phyloP scores from a whole-genome alignment of 2,113 vertebrate species.

The Engraulis encrasicolus region DNA sequence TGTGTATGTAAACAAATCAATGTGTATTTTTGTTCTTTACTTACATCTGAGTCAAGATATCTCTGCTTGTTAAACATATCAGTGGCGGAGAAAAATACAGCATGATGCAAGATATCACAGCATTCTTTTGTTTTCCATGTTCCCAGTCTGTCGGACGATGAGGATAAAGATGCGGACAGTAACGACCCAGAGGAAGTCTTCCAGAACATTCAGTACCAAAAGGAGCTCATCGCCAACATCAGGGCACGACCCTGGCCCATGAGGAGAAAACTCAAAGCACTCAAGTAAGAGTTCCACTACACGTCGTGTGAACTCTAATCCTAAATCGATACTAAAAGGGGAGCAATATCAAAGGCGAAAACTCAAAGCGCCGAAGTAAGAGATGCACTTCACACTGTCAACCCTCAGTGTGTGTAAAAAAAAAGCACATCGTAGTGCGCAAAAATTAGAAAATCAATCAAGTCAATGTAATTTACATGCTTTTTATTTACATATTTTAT shows the following conservation, averaged over 20 bases:
- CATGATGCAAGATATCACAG: neutral
- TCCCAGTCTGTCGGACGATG: slow-evolving; percentile 86
- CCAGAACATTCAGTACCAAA: slow-evolving; percentile 97
- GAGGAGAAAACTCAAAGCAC: slow-evolving; percentile 88
- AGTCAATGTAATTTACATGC: neutral
- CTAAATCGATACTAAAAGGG: no score
- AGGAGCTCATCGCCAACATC: slow-evolving; percentile 93
- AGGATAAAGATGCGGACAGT: slow-evolving; percentile 82
- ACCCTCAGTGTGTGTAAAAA: neutral
- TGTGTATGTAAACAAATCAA: neutral
- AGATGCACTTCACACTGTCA: neutral
- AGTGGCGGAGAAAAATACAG: neutral
- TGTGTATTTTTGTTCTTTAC: neutral
- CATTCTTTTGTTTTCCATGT: neutral
- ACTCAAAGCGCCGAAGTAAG: slow-evolving; percentile 87
- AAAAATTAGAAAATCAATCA: neutral
- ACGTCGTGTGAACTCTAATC: no score
- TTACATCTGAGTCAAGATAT: neutral
- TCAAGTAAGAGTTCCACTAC: slow-evolving; percentile 77
- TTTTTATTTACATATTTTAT: neutral
- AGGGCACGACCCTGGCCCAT: slow-evolving; percentile 92
- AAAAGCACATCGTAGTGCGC: neutral
- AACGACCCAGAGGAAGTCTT: slow-evolving; percentile 94
- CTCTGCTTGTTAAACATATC: neutral
- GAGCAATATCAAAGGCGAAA: no score